phyloP scores from a whole-genome alignment of 2,113 vertebrate genomes.

The Columbina picui region DNA sequence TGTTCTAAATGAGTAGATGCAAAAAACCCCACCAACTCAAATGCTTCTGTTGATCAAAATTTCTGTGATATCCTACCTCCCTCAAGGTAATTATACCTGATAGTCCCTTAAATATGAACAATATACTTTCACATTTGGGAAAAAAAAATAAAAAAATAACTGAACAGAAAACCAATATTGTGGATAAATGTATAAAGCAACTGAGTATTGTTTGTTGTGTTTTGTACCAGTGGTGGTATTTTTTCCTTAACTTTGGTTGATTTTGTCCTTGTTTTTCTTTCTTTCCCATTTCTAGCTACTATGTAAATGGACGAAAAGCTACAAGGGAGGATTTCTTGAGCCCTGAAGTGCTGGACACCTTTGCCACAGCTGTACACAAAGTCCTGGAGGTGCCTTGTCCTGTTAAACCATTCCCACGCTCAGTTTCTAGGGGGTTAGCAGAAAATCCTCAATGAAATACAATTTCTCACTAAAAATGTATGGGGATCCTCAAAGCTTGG shows the following conservation, averaged over 20 bases:
- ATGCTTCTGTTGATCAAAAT: background rate
- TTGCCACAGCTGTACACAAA: conserved; percentile 75
- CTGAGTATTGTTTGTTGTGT: background rate
- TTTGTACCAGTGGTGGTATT: background rate
- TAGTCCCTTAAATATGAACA: background rate
- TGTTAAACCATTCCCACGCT: background rate
- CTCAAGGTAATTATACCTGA: accelerated
- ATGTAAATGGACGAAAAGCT: conserved; percentile 87
- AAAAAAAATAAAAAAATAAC: background rate
- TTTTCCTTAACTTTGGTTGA: background rate
- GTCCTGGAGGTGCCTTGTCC: conserved; percentile 80
- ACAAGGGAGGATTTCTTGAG: conserved; percentile 89
- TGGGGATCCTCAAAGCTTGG: background rate
- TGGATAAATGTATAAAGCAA: background rate
- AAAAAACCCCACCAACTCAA: background rate
- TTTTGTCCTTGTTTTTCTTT: background rate
- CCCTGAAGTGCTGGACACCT: conserved; percentile 85
- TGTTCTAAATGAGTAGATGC: background rate
- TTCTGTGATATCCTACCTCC: background rate
- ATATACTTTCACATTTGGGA: background rate
- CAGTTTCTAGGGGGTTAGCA: background rate
- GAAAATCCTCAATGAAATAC: background rate
- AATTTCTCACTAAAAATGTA: background rate
- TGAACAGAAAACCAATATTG: background rate
- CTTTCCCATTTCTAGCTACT: conserved; percentile 82